phyloP scores from a whole-genome alignment of 2,888 invertebrate genomes.

The Sepioteuthis lessoniana region DNA sequence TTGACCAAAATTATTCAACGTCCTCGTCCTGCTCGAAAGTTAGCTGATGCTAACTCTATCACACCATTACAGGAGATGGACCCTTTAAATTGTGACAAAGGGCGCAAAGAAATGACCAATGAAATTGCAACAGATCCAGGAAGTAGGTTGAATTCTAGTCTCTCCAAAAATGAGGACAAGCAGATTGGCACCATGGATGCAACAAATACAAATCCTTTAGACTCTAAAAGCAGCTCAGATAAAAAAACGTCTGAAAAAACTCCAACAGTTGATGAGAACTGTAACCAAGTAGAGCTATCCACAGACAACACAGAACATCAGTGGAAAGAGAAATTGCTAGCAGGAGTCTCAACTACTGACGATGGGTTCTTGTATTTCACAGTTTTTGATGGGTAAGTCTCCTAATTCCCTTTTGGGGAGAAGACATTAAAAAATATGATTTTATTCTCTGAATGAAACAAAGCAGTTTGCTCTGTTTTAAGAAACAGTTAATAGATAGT shows the following conservation, averaged over 20 bases:
- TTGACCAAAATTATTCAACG: constrained; percentile 62
- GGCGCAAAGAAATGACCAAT: neutral
- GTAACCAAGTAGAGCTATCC: neutral
- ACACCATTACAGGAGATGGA: constrained; percentile 35
- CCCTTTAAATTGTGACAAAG: constrained; percentile 35
- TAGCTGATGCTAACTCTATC: neutral
- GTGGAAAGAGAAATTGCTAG: constrained; percentile 39
- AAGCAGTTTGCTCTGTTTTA: too few species aligned
- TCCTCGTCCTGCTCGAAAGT: constrained; percentile 34
- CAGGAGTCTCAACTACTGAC: constrained; percentile 49
- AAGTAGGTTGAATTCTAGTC: neutral
- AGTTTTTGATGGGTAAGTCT: constrained; percentile 66
- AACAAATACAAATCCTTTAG: neutral
- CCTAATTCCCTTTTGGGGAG: neutral
- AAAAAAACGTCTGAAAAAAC: constrained; percentile 1
- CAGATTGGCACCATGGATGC: neutral
- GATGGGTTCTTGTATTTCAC: constrained; percentile 67
- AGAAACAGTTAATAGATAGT: too few species aligned
- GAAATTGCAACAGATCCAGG: neutral
- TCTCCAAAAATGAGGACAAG: neutral
- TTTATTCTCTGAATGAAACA: too few species aligned
- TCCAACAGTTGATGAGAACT: constrained; percentile 36
- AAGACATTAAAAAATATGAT: too few species aligned
- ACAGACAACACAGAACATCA: neutral
- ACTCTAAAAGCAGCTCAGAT: neutral